Base-by-base conservation (phyloP, 2,113 vertebrate species). In the Chaetodon trifascialis region DNA sequence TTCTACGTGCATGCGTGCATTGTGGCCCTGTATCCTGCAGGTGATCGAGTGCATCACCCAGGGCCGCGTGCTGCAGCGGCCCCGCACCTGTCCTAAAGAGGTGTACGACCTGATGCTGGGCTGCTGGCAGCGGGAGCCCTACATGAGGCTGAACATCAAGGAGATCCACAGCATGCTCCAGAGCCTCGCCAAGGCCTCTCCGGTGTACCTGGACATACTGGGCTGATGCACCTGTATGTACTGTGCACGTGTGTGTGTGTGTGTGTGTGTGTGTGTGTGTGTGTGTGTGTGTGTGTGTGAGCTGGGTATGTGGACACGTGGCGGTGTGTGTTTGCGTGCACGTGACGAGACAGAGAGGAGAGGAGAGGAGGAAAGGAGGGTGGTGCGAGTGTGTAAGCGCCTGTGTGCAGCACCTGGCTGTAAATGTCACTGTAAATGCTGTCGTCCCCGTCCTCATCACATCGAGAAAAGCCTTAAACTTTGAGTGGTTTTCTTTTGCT, bases 1-100 rank as follows among this genome's bases (percentile, higher is more conserved):
- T 30, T 30, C 30, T 30, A 3, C 30, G 3, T 30, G 30, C 30
- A 30, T 30, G 3, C 30, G 30, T 30, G 30, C 30, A 30, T 30
- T 30, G 30, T 30, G 30, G 30, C 56, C 36, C 1, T 75, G 71
- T 40, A 1, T 54, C 74, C 73, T 36, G 0, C 88, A 99, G 98
- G 98, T 99, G 90, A 99, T 99, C 56, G 98, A 99, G 91, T 99
- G 98, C 93, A 99, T 99, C 95, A 99, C 98, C 67, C 98, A 99
- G 94, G 98, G 98, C 67, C 95, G 98, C 52, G 98, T 99, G 79
- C 95, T 99, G 90, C 98, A 99, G 94, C 95, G 97, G 84, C 98
- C 98, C 80, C 97, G 98, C 68, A 97, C 97, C 0, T 99, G 98
- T 90, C 97, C 98, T 51, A 99, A 99, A 90, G 98, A 99, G 94